Percentiles rank a stretch among this genome's conserved stretches.
Evolutionary conservation across 1,140 invertebrate species (phyloP).

Genomic region (Brachionus manjavacas): DNA sequence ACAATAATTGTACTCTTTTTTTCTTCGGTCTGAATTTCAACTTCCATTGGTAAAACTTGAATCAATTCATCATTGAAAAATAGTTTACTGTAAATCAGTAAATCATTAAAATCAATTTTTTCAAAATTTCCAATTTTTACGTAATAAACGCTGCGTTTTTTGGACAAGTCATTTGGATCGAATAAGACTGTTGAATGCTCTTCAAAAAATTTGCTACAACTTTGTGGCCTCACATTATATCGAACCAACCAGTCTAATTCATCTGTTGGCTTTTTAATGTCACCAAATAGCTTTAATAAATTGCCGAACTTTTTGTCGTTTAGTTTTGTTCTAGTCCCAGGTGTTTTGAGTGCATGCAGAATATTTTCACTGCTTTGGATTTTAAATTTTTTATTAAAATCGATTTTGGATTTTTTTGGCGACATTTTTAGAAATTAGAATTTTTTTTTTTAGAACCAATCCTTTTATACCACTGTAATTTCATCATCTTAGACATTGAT

Average conservation of each 20-base stretch:
- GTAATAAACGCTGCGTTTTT: constrained; percentile 49
- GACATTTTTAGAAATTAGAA: constrained; percentile 6
- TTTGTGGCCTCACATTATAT: constrained; percentile 51
- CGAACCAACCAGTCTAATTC: constrained; percentile 52
- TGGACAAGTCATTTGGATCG: constrained; percentile 44
- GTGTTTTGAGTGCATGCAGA: constrained; percentile 2
- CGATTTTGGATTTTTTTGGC: constrained; percentile 4
- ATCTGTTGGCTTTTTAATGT: constrained; percentile 47
- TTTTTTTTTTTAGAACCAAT: background rate
- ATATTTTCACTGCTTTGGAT: constrained; percentile 5
- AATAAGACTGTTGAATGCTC: constrained; percentile 48
- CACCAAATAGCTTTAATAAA: constrained; percentile 44
- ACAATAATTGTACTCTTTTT: constrained; percentile 44
- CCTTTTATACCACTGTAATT: background rate
- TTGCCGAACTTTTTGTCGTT: constrained; percentile 30
- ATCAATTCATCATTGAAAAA: constrained; percentile 48
- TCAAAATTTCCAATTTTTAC: constrained; percentile 48
- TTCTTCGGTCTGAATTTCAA: constrained; percentile 45
- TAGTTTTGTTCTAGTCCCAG: background rate
- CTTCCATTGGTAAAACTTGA: constrained; percentile 44
- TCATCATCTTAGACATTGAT: background rate
- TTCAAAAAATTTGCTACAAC: constrained; percentile 46
- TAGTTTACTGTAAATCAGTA: constrained; percentile 47
- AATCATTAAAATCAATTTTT: constrained; percentile 44
- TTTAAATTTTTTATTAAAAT: constrained; percentile 11